These are phyloP conservation scores for Macrobrachium nipponense DNA, from an alignment of 1,140 invertebrate species.

Conservation along the genomic window DNA sequence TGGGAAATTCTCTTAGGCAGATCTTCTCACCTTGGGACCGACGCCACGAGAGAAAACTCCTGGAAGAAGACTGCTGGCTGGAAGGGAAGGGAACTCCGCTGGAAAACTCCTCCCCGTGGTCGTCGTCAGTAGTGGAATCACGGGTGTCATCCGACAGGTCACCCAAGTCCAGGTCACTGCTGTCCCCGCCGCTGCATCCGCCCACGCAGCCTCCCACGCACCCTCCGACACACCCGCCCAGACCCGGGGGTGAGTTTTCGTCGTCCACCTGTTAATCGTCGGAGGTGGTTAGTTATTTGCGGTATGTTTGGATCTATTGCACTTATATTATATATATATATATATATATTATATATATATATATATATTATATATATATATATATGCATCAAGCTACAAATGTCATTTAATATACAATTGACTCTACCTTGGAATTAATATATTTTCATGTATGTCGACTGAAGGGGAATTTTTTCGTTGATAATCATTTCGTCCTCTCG, in stretches of 20 bases:
- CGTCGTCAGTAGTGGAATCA: constrained; percentile 45
- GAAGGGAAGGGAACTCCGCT: background rate
- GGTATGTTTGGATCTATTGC: too few species aligned
- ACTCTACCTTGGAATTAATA: too few species aligned
- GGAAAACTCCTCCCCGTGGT: constrained; percentile 40
- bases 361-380: too few species aligned
- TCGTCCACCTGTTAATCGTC: constrained; percentile 31
- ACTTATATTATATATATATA: too few species aligned
- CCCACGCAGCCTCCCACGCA: constrained; percentile 35
- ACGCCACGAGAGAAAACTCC: constrained; percentile 39
- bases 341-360: too few species aligned
- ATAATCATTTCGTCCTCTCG: too few species aligned
- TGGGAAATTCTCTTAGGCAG: background rate
- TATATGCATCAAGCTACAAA: too few species aligned
- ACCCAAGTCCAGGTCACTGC: constrained; percentile 52
- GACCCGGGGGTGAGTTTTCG: constrained; percentile 43
- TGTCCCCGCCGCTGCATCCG: constrained; percentile 53
- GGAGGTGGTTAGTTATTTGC: background rate
- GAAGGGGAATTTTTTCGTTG: too few species aligned
- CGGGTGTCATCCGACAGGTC: constrained; percentile 54
- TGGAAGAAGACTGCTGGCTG: background rate
- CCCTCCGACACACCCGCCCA: constrained; percentile 40
- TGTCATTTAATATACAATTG: too few species aligned
- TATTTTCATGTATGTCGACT: too few species aligned
- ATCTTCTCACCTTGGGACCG: constrained; percentile 17